phyloP scores from a whole-genome alignment of 2,888 invertebrate genomes.

The Ochropacha duplaris region DNA sequence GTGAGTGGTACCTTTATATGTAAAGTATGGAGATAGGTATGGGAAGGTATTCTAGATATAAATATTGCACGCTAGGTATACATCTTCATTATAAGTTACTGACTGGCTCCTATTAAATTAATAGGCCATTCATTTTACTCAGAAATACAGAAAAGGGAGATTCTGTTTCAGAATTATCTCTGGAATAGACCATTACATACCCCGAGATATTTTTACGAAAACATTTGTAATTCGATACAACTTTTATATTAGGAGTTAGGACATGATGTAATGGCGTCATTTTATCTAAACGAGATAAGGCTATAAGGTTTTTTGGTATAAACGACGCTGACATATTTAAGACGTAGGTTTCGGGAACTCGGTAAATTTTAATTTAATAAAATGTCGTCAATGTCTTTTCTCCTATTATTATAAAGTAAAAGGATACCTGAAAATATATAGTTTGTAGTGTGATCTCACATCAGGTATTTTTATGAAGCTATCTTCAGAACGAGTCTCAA shows the following conservation, averaged over 20 bases:
- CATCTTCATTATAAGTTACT: background rate
- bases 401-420: too few species aligned
- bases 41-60: background rate
- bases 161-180: background rate
- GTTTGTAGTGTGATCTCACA: too few species aligned
- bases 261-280: background rate
- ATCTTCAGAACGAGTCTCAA: background rate
- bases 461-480: too few species aligned
- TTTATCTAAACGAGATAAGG: background rate
- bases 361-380: too few species aligned
- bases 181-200: background rate
- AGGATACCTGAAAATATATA: too few species aligned
- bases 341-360: too few species aligned
- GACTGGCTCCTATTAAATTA: conserved; percentile 8
- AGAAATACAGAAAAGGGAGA: background rate
- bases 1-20: too few species aligned
- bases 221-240: background rate
- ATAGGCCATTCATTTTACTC: conserved; percentile 2
- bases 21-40: too few species aligned
- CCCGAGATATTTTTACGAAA: background rate
- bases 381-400: too few species aligned
- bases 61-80: background rate
- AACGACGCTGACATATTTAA: too few species aligned
- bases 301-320: background rate
- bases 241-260: background rate